Evolutionary conservation across 2,888 invertebrate genomes (phyloP), one percentile per base, ranked within the genome.

Genomic region (Morinoia aosen): DNA sequence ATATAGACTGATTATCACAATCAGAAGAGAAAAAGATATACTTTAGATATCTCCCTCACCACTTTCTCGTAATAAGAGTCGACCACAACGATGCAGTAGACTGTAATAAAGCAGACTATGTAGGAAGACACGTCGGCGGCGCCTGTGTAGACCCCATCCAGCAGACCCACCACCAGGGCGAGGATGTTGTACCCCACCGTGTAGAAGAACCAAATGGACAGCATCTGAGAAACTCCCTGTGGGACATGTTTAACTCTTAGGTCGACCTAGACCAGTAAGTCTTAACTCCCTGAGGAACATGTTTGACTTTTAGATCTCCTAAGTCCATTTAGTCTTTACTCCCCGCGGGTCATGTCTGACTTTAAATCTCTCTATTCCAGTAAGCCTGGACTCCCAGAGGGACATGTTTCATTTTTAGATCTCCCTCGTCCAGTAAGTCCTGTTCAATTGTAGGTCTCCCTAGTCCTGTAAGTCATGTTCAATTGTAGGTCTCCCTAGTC

Each of bases 201-300:
- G 96, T 96, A 96, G 96, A 96, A 96, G 96, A 96, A 96, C 96
- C 96, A 96, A 88, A 96, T 96, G 58, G 96, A 96, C 0, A 96
- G 95, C 95, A 96, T 95, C 96, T 96, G 96, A 48, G 96, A 96
- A 12, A 96, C 95, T 56, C 95, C 95, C 96, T 96, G 96, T 40
- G 76, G 64, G 76, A 16, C 33, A 33, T 76, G 76, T 25, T 76
- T 0, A 16, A 76, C 8, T 39, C 4, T 57, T 48, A 48, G 2
- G 5, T 48, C 48, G 2, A 2, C 48, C 48, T 88, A n/a, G 4
- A 4, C 33, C 33, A 88, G 33, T 33, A 5, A n/a, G 33, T 33
- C 2, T n/a, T 88, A 4, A 33, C 88, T n/a, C 39, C 33, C 33
- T n/a, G 4, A 39, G 88, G 5, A 5, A 39, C 39, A 88, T 88